Conservation (phyloP, 23 tunicate genomes). For the Styela clava region DNA sequence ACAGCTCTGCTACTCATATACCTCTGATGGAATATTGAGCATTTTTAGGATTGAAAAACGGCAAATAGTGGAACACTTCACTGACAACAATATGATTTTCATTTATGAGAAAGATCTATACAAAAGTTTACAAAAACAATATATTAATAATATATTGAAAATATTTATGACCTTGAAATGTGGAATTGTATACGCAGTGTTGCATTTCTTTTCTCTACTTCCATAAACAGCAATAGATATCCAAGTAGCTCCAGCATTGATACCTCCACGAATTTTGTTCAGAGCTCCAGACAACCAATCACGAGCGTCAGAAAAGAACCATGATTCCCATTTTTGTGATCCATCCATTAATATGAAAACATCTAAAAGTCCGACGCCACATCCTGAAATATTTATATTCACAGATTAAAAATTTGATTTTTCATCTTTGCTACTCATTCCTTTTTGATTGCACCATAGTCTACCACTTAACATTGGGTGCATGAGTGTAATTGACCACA, state of each 20-base stretch:
- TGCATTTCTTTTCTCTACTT: conserved; percentile 20
- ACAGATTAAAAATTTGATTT: not conserved
- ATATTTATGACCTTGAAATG: conserved; percentile 1
- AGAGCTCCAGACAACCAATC: conserved; percentile 8
- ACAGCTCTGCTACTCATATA: too few relatives aligned
- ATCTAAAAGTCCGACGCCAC: conserved; percentile 27
- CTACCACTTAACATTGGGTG: too few relatives aligned
- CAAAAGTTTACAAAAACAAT: too few relatives aligned
- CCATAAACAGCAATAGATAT: conserved; percentile 11
- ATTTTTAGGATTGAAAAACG: too few relatives aligned
- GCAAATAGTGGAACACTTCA: too few relatives aligned
- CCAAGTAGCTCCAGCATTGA: conserved; percentile 9
- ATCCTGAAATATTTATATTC: conserved; percentile 7
- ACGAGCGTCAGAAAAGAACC: conserved; percentile 16
- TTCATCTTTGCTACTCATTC: too few relatives aligned
- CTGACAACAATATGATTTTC: too few relatives aligned
- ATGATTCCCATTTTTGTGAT: conserved; percentile 5
- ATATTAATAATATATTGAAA: too few relatives aligned
- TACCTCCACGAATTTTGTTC: not conserved
- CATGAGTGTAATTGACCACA: too few relatives aligned
- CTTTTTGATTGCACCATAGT: too few relatives aligned
- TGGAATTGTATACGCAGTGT: not conserved
- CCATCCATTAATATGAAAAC: conserved; percentile 11
- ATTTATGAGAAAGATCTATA: too few relatives aligned
- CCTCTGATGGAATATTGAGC: too few relatives aligned